Percentiles rank a stretch among this genome's conserved stretches.
phyloP scores from a whole-genome alignment of 1,140 invertebrate species.

The Drosophila ironensis region DNA sequence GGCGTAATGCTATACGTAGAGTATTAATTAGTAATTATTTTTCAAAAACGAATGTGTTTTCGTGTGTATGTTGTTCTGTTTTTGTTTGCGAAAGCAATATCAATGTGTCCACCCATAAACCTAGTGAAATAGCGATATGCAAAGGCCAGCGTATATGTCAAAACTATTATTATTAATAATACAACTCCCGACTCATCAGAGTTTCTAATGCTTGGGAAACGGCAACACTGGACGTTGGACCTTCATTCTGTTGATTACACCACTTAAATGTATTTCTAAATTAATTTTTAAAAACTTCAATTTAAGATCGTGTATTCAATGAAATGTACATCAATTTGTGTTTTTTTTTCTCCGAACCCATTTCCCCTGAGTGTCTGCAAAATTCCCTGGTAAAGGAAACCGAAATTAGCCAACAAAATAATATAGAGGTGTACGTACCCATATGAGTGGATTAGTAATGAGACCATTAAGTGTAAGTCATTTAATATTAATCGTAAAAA shows the following conservation, averaged over 20 bases:
- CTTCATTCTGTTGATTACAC: conserved; percentile 19
- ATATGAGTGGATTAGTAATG: not conserved
- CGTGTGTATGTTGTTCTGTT: not conserved
- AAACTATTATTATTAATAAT: conserved; percentile 21
- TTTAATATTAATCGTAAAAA: not conserved
- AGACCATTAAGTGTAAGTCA: not conserved
- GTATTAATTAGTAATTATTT: conserved; percentile 15
- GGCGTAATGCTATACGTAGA: conserved; percentile 26
- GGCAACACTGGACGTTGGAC: too few species aligned
- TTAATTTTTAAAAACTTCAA: conserved; percentile 74
- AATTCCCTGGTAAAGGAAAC: too few species aligned
- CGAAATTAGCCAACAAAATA: too few species aligned
- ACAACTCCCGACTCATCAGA: not conserved
- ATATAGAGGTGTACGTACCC: too few species aligned
- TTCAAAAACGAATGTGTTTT: not conserved
- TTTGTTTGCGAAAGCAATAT: too few species aligned
- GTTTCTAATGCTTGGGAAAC: too few species aligned
- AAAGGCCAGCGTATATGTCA: conserved; percentile 18
- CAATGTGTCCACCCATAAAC: conserved; percentile 9
- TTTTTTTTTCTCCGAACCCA: conserved; percentile 23
- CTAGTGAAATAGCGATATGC: conserved; percentile 11
- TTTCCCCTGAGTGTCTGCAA: not conserved
- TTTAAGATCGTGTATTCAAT: conserved; percentile 47
- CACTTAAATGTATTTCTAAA: conserved; percentile 77
- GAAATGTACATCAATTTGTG: conserved; percentile 64